Base-by-base conservation (phyloP, 2,113 vertebrate species). In the Spilogale gracilis region DNA sequence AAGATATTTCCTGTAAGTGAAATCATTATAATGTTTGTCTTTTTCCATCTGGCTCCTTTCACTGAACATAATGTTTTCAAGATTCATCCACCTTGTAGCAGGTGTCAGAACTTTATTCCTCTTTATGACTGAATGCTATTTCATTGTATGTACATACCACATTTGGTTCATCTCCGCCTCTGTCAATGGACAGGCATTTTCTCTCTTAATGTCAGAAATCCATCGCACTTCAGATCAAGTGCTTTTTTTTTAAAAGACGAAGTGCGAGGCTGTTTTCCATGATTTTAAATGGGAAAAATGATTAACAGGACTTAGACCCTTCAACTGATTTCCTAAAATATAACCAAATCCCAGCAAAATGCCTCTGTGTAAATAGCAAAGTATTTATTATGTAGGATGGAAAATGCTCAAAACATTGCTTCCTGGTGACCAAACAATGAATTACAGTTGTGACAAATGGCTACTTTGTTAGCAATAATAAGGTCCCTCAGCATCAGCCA, bases 341-440 rank as follows among this genome's bases (percentile, higher is more conserved):
- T 87, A 96, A 87, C 30, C 78, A 94, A 91, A 86, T 58, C 93
- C 16, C 54, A 89, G 56, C 23, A 96, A 95, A 81, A 86, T 82
- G 21, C 16, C n/a, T 63, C n/a, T 74, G 83, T 25, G 43, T 52
- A 96, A 89, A 76, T 54, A 69, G 27, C 50, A 78, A 65, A 43
- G 50, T 50, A 54, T 54, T 88, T 58, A 95, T 74, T 93, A 67
- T 14, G 13, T 38, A 80, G 25, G 45, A 43, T 84, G 45, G 79
- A 65, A 94, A 93, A 65, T 89, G 30, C 50, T 61, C 23, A 74
- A 50, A 78, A 56, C 67, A 52, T 38, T 80, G 84, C 69, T 88
- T 97, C 11, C 30, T 69, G 4, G 56, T 54, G 60, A 87, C 65
- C n/a, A 27, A 50, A 63, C 27, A 94, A 12, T 17, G 50, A 58